Evolutionary conservation across 1,140 invertebrate species (phyloP), one percentile per base, ranked within the genome.

Genomic region (Drusus annulatus): DNA sequence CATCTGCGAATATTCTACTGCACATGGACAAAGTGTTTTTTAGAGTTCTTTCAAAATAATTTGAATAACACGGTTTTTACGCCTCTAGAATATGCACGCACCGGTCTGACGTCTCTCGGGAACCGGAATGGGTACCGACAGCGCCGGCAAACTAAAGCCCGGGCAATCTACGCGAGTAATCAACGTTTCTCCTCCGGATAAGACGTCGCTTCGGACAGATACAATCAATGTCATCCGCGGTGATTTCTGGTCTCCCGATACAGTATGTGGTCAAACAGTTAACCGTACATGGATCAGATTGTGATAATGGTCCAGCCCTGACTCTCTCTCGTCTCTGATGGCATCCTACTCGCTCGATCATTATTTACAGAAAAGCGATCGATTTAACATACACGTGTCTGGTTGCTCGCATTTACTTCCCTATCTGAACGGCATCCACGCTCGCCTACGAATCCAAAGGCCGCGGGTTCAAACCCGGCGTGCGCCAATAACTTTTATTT

Each of bases 131-230:
- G 4, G 31, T 36, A 36, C n/a, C n/a, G n/a, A n/a, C n/a, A n/a
- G n/a, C n/a, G n/a, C n/a, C n/a, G 25, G 5, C 25, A 2, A 28
- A 28, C 25, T 28, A 28, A 28, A 28, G 21, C 16, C 19, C 25
- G 19, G 25, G 71, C 58, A 56, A 75, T 75, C 71, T 75, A 56
- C 16, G 52, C 19, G 54, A 45, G 54, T 58, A 58, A 75, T 75
- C 71, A 75, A 31, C 23, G 71, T 75, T 75, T 75, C 71, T 25
- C 71, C 71, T 25, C 71, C 51, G 54, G 51, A 75, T 56, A 75
- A 75, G 25, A 75, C 58, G 15, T 58, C n/a, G 54, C 52, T 75
- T 45, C 5, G n/a, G 71, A 75, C 25, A 75, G 71, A 75, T 75
- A 75, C 52, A 56, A 75, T 75, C 71, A 56, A 56, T 75, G 71